phyloP scores from a whole-genome alignment of 2,797 vertebrate genomes.

The Picus viridis region DNA sequence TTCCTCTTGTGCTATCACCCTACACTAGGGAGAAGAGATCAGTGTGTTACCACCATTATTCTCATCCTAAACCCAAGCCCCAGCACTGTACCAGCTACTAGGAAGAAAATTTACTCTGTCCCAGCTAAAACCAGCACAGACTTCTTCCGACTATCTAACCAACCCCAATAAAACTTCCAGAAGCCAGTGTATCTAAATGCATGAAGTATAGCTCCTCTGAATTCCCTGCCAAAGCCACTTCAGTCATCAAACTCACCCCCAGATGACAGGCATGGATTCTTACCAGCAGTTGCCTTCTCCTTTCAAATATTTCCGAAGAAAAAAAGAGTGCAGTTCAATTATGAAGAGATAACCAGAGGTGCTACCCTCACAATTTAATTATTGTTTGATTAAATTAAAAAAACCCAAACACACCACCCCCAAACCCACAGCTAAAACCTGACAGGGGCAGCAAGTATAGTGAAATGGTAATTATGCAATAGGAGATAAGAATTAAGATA shows the following conservation, averaged over 20 bases:
- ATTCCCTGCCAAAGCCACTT: conserved; percentile 34
- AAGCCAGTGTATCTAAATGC: neutral
- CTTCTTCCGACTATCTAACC: neutral
- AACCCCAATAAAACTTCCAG: neutral
- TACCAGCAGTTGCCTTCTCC: conserved; percentile 41
- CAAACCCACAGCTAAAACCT: conserved; percentile 36
- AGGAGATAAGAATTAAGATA: conserved; percentile 74
- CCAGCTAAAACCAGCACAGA: neutral
- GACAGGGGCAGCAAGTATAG: conserved; percentile 65
- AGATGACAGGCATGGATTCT: conserved; percentile 41
- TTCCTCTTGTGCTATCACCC: no score
- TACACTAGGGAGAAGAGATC: no score
- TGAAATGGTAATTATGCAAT: conserved; percentile 76
- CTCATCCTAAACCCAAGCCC: neutral
- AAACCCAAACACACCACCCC: no score
- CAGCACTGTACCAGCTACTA: neutral
- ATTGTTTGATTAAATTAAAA: conserved; percentile 79
- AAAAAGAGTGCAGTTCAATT: conserved; percentile 76
- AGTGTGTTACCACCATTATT: neutral
- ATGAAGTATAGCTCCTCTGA: neutral
- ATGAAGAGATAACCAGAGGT: conserved; percentile 76
- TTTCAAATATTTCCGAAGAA: conserved; percentile 56
- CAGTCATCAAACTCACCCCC: neutral
- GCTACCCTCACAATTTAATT: conserved; percentile 78
- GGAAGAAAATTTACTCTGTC: neutral